phyloP scores from a whole-genome alignment of 2,888 invertebrate species.

The Thysanoteuthis rhombus region DNA sequence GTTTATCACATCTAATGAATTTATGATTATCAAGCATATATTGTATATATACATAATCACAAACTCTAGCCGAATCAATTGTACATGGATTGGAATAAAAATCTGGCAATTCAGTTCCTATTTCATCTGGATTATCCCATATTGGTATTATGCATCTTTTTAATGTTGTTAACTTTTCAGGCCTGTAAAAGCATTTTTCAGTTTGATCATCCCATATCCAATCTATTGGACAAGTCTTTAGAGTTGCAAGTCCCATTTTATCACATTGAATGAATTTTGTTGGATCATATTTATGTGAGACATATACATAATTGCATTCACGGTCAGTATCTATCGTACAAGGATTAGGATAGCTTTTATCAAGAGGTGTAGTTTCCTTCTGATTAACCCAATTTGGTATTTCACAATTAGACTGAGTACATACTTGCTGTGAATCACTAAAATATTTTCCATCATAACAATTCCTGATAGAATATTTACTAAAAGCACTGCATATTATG shows the following conservation, averaged over 20 bases:
- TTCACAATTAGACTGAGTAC: neutral
- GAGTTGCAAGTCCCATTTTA: slow-evolving; percentile 41
- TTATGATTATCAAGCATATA: neutral
- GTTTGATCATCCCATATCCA: slow-evolving; percentile 37
- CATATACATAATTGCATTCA: slow-evolving; percentile 29
- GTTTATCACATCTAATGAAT: neutral
- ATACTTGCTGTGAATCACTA: neutral
- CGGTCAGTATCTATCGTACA: slow-evolving; percentile 29
- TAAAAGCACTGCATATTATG: neutral
- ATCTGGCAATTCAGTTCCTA: neutral
- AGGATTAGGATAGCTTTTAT: slow-evolving; percentile 34
- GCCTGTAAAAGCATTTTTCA: slow-evolving; percentile 35
- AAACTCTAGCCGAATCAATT: neutral
- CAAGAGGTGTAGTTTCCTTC: slow-evolving; percentile 24
- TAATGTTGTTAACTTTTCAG: neutral
- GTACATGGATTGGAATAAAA: neutral
- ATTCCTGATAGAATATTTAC: neutral
- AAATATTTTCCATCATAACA: neutral
- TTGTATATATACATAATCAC: neutral
- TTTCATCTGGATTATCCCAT: neutral
- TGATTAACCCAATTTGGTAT: neutral
- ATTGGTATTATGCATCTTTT: neutral
- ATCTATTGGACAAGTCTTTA: slow-evolving; percentile 39
- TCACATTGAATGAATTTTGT: slow-evolving; percentile 43
- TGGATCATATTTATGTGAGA: slow-evolving; percentile 29